Base-by-base conservation (phyloP, 2,888 invertebrate genomes). In the Chromoteleia sp. region DNA sequence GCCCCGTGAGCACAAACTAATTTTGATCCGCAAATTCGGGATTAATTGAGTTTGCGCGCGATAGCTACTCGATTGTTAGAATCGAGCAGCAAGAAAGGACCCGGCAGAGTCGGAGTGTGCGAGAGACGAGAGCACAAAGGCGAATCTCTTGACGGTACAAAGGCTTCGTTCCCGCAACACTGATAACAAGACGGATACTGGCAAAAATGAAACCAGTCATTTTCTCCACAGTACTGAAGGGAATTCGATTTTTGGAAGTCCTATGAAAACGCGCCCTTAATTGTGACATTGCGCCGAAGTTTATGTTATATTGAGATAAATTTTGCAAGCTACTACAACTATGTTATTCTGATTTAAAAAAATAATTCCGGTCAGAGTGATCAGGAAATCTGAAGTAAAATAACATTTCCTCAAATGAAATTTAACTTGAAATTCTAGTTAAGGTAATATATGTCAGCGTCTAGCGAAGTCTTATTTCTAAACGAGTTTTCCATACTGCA, bases 21-120 rank as follows among this genome's bases (percentile, higher is more conserved):
- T 63, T 45, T 45, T 63, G 30, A 63, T 63, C 59, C n/a, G 61
- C 61, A 59, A 59, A 59, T 59, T 59, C 29, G 43, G 43, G 43
- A 43, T 59, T 59, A 43, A 59, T 59, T 59, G 43, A 43, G 43
- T 59, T 59, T 59, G 12, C 17, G 25, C 33, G 10, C 33, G 45
- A 30, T 48, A 48, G 48, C 61, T 48, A 48, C 48, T 48, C 29
- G 48, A 63, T 63, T 45, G 43, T 63, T 19, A 33, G 29, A 63
- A 48, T 63, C 19, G 48, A 1, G 10, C 7, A 1, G 30, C 7
- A 48, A 45, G 61, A 63, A 63, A 45, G 30, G 61, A 17, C 33
- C 19, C 41, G 8, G 17, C 2, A 36, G 56, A 52, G 14, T 30
- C 33, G 17, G 17, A 36, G n/a, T 14, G 19, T 6, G 7, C 41